phyloP scores from a whole-genome alignment of 2,797 vertebrate species.

The Gephyroberyx darwinii region DNA sequence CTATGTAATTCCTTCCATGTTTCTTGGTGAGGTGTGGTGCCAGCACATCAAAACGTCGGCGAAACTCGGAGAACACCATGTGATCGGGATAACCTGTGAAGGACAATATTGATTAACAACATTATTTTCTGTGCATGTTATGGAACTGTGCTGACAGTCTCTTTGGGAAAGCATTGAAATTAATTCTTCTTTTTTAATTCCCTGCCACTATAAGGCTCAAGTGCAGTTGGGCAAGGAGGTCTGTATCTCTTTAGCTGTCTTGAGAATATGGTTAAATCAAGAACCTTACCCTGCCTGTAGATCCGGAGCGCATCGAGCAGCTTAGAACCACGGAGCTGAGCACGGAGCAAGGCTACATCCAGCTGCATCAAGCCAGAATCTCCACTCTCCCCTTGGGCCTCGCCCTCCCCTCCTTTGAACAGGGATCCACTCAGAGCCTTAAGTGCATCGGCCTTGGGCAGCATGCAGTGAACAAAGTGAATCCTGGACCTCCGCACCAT shows the following conservation, averaged over 20 bases:
- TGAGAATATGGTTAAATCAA: constrained; percentile 16
- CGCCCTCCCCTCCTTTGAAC: constrained; percentile 84
- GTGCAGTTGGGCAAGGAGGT: background rate
- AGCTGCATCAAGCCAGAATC: constrained; percentile 92
- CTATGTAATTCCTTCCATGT: constrained; percentile 95
- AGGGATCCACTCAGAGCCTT: constrained; percentile 78
- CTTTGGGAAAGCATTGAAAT: background rate
- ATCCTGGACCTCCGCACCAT: constrained; percentile 92
- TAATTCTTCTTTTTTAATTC: background rate
- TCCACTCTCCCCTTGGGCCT: constrained; percentile 85
- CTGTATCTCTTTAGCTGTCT: background rate
- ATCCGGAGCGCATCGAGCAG: constrained; percentile 92
- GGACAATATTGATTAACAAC: constrained; percentile 11
- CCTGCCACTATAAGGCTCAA: too few species aligned
- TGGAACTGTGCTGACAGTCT: background rate
- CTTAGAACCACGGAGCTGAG: constrained; percentile 92
- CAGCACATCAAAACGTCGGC: constrained; percentile 93
- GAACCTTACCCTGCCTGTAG: constrained; percentile 92
- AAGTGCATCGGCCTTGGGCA: constrained; percentile 88
- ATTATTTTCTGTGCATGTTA: background rate
- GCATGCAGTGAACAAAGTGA: constrained; percentile 96
- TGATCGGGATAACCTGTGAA: constrained; percentile 93
- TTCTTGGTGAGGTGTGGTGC: constrained; percentile 97
- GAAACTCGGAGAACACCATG: constrained; percentile 98
- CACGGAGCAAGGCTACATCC: constrained; percentile 91